Evolutionary conservation across 1,140 invertebrate species (phyloP).

Genomic region (Cotesia typhae): DNA sequence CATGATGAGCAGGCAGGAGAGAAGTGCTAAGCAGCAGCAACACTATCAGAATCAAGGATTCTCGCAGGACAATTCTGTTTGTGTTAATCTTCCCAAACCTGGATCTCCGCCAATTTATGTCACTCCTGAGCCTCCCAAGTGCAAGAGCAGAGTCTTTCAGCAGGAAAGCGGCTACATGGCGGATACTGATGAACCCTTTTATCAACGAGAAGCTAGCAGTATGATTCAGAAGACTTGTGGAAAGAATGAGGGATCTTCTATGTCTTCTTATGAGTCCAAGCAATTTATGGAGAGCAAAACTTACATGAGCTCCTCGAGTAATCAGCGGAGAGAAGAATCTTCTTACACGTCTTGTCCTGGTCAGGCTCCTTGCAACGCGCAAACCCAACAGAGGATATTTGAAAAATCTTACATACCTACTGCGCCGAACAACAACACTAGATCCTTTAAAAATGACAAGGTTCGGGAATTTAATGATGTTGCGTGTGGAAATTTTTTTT

Average conservation of each 20-base stretch:
- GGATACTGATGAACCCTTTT: slow-evolving; percentile 74
- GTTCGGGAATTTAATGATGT: slow-evolving; percentile 53
- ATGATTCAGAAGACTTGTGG: slow-evolving; percentile 49
- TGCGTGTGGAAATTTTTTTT: slow-evolving; percentile 34
- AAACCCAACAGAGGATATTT: slow-evolving; percentile 52
- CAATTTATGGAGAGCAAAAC: slow-evolving; percentile 55
- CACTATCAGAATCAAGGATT: slow-evolving; percentile 37
- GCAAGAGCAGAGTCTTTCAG: slow-evolving; percentile 64
- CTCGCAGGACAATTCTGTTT: slow-evolving; percentile 29
- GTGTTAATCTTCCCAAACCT: slow-evolving; percentile 56
- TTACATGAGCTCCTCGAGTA: slow-evolving; percentile 45
- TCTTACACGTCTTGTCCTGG: slow-evolving; percentile 34
- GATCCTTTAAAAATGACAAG: slow-evolving; percentile 51
- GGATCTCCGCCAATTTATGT: slow-evolving; percentile 68
- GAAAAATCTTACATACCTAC: slow-evolving; percentile 53
- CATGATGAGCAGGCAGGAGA: slow-evolving; percentile 49
- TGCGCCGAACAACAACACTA: slow-evolving; percentile 33
- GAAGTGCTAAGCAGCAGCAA: slow-evolving; percentile 52
- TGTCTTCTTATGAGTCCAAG: slow-evolving; percentile 51
- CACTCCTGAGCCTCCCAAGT: slow-evolving; percentile 70
- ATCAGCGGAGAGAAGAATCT: slow-evolving; percentile 49
- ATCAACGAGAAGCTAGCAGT: slow-evolving; percentile 40
- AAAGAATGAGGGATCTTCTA: slow-evolving; percentile 54
- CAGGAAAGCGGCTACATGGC: slow-evolving; percentile 76
- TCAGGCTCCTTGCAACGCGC: slow-evolving; percentile 45